Evolutionary conservation across 35 echinoderm and acorn worm genomes (phyloP).

Genomic region (Chiridota heheva): DNA sequence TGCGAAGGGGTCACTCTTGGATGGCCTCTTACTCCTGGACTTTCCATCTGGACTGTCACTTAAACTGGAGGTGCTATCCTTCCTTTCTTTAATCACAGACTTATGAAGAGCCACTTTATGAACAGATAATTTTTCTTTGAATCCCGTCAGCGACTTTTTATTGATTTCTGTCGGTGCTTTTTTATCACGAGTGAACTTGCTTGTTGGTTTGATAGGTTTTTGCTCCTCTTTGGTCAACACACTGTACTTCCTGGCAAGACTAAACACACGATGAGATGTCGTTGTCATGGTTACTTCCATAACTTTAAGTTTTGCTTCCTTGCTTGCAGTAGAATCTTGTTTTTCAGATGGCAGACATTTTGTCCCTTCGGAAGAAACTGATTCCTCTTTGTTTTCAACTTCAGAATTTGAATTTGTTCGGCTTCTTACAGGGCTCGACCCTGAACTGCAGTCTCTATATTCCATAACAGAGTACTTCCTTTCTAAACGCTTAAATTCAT

Average conservation of each 20-base stretch:
- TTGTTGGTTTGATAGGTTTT: no score
- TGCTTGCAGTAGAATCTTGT: background rate
- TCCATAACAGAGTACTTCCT: constrained; percentile 55
- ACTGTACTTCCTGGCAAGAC: constrained; percentile 80
- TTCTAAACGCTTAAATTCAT: constrained; percentile 67
- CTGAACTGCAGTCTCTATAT: no score
- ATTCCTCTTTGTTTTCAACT: constrained; percentile 17
- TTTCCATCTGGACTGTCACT: no score
- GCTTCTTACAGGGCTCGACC: no score
- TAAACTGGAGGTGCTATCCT: no score
- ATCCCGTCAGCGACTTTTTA: no score
- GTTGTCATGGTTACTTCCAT: background rate
- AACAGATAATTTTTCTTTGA: no score
- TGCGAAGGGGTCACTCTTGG: constrained; percentile 37
- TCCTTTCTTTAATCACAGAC: no score
- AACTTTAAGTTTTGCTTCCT: background rate
- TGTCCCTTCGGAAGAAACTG: constrained; percentile 34
- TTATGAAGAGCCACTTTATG: no score
- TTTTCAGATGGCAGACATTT: constrained; percentile 19
- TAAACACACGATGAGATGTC: constrained; percentile 38
- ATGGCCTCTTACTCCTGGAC: no score
- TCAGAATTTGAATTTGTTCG: background rate
- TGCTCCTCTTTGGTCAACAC: constrained; percentile 62
- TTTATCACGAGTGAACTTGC: no score
- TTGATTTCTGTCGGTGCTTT: no score